Evolutionary conservation across 53 echinoderm and acorn worm species (phyloP).

Genomic region (Echinometra lucunter): DNA sequence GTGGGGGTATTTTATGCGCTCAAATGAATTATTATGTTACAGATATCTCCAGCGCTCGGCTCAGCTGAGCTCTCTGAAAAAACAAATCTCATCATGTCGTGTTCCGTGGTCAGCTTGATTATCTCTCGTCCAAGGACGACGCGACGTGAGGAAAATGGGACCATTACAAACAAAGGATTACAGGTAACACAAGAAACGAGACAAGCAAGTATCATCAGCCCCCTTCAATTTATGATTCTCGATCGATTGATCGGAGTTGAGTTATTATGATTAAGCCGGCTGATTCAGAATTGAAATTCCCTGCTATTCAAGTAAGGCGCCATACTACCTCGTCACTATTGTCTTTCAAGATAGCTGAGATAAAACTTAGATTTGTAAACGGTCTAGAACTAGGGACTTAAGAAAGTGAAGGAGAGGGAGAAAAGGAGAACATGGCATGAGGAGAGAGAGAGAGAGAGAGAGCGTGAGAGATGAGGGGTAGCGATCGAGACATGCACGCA

Average conservation of each 20-base stretch:
- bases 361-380: background rate
- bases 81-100: constrained; percentile 61
- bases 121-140: constrained; percentile 48
- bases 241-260: constrained; percentile 46
- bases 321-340: background rate
- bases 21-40: constrained; percentile 67
- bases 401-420: background rate
- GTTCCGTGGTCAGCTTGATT: constrained; percentile 51
- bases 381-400: background rate
- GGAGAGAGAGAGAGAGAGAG: background rate
- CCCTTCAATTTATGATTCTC: constrained; percentile 25
- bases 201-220: background rate
- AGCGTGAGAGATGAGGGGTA: background rate
- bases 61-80: constrained; percentile 66
- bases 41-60: constrained; percentile 54
- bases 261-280: constrained; percentile 66
- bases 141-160: constrained; percentile 51
- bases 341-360: background rate
- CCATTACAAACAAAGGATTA: constrained; percentile 40
- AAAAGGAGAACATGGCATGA: background rate
- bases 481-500: background rate
- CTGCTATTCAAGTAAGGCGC: constrained; percentile 38
- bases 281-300: constrained; percentile 52
- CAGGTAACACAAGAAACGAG: constrained; percentile 26
- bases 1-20: constrained; percentile 64